phyloP scores from a whole-genome alignment of 2,113 vertebrate genomes.

The Bostrychus sinensis region DNA sequence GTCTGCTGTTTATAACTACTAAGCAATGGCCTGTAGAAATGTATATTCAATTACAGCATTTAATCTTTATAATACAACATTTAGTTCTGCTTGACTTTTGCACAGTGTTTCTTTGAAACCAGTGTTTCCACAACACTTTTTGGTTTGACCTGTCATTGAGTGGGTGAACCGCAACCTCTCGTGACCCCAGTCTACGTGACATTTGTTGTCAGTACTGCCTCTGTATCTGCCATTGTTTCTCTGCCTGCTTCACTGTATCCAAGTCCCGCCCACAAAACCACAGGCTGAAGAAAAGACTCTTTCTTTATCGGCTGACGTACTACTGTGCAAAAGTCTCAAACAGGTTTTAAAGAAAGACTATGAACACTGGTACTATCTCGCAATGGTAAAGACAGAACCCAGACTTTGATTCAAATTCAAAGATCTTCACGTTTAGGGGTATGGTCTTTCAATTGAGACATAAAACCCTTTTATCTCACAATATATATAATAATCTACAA shows the following conservation, averaged over 20 bases:
- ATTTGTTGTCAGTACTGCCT: slow-evolving; percentile 4
- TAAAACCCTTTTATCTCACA: too few species aligned
- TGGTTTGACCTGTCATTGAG: not conserved
- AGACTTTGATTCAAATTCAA: too few species aligned
- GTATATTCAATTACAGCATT: too few species aligned
- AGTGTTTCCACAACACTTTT: slow-evolving; percentile 57
- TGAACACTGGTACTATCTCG: too few species aligned
- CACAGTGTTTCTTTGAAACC: slow-evolving; percentile 23
- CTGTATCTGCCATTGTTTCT: slow-evolving; percentile 18
- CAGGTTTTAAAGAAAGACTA: not conserved
- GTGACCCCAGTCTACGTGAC: slow-evolving; percentile 5
- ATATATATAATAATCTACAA: too few species aligned
- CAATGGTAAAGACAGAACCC: too few species aligned
- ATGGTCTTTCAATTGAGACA: too few species aligned
- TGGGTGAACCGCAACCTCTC: not conserved
- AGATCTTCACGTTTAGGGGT: too few species aligned
- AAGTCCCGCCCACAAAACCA: slow-evolving; percentile 4
- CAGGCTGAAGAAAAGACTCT: not conserved
- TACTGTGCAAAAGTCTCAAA: slow-evolving; percentile 14
- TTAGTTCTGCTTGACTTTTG: not conserved
- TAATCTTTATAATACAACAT: not conserved
- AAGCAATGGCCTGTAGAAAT: too few species aligned
- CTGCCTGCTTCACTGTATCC: not conserved
- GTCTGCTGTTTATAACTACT: not conserved
- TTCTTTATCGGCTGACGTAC: slow-evolving; percentile 32